Evolutionary conservation across 2,888 invertebrate species (phyloP).

Genomic region (Mimumesa dahlbomi): DNA sequence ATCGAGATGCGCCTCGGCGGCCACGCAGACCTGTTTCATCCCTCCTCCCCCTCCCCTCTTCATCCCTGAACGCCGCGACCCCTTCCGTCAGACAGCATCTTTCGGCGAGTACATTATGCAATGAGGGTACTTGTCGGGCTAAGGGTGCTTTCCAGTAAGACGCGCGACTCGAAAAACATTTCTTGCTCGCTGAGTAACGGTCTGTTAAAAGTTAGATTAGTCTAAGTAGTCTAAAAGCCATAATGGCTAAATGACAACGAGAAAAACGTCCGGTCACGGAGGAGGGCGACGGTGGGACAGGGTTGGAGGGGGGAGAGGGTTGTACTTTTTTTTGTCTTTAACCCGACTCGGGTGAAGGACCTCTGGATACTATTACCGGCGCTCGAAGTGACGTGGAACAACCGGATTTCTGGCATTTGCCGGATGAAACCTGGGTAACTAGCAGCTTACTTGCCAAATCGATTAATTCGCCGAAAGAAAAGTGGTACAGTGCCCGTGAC

Average conservation of each 20-base stretch:
- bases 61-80: not conserved
- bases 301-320: constrained; percentile 22
- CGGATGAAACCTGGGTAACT: too few relatives aligned
- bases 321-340: too few relatives aligned
- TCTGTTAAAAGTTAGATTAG: constrained; percentile 61
- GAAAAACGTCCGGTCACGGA: constrained; percentile 23
- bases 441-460: too few relatives aligned
- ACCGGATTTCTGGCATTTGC: too few relatives aligned
- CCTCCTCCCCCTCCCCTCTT: constrained; percentile 5
- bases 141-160: constrained; percentile 55
- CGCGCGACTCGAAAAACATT: constrained; percentile 57
- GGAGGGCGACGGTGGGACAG: not conserved
- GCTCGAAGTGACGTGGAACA: too few relatives aligned
- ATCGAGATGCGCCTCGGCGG: constrained; percentile 50
- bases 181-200: constrained; percentile 52
- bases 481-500: too few relatives aligned
- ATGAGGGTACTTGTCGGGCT: constrained; percentile 58
- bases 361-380: too few relatives aligned
- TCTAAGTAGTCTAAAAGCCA: constrained; percentile 55
- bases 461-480: too few relatives aligned
- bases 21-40: constrained; percentile 39
- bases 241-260: constrained; percentile 54
- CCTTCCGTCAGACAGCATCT: constrained; percentile 32
- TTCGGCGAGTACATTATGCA: constrained; percentile 63
- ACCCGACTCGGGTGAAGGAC: constrained; percentile 36